Conservation (phyloP, 2,113 vertebrate genomes). For the Anarhynchus alexandrinus region DNA sequence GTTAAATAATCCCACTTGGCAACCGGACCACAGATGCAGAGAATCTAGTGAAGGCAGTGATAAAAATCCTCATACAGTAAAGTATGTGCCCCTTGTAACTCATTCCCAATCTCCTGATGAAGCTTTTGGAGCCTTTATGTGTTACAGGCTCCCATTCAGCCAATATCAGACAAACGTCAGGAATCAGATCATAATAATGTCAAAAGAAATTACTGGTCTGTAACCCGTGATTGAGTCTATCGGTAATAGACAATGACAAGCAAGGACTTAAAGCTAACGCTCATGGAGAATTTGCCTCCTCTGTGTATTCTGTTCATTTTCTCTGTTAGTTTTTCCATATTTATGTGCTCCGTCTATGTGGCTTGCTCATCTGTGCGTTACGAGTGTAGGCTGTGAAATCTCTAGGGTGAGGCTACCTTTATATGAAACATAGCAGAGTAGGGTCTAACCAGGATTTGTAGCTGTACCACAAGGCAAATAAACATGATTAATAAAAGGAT, state of each 20-base stretch:
- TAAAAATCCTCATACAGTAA: neutral
- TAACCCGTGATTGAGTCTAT: neutral
- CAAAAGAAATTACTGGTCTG: neutral
- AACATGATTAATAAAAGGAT: neutral
- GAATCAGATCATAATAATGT: neutral
- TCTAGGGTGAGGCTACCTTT: neutral
- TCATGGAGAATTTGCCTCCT: neutral
- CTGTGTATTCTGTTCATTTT: neutral
- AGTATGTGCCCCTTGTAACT: neutral
- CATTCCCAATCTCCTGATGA: neutral
- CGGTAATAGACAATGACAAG: neutral
- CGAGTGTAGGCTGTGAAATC: rapidly evolving
- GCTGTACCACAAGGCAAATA: neutral
- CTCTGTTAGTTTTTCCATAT: neutral
- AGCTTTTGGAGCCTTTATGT: neutral
- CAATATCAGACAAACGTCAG: neutral
- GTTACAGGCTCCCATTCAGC: neutral
- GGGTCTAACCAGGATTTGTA: neutral
- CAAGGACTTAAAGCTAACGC: neutral
- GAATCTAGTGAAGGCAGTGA: neutral
- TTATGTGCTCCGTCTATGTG: neutral
- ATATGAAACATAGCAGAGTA: neutral
- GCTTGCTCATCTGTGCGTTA: neutral
- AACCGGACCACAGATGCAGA: neutral
- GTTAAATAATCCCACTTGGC: neutral